Percentiles rank a stretch among this genome's conserved stretches.
Evolutionary conservation across 1,140 invertebrate genomes (phyloP).

Genomic region (Zophobas atratus): DNA sequence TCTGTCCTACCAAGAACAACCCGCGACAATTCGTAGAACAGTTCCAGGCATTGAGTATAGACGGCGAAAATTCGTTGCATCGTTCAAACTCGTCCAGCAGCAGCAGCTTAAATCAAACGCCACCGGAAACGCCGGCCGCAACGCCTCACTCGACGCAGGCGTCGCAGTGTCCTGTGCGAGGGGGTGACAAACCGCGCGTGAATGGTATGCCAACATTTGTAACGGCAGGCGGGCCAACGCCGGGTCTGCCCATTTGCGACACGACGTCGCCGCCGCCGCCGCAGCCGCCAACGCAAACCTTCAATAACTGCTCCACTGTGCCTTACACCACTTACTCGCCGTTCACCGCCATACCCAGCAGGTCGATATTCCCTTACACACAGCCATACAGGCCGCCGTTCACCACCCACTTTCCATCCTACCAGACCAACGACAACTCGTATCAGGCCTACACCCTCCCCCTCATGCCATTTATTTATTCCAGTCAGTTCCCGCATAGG

Average conservation of each 20-base stretch:
- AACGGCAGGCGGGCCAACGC: conserved; percentile 27
- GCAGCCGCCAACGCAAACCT: conserved; percentile 64
- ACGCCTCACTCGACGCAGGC: conserved; percentile 66
- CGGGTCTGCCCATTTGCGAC: conserved; percentile 71
- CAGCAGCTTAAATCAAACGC: conserved; percentile 72
- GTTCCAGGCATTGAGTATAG: conserved; percentile 69
- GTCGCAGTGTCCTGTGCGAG: conserved; percentile 53
- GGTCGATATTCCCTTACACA: conserved; percentile 59
- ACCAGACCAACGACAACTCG: conserved; percentile 54
- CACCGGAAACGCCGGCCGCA: conserved; percentile 75
- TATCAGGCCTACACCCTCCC: conserved; percentile 68
- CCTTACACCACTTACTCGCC: conserved; percentile 68
- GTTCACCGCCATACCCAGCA: conserved; percentile 66
- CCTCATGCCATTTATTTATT: conserved; percentile 69
- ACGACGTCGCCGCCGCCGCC: conserved; percentile 68
- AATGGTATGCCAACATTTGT: conserved; percentile 66
- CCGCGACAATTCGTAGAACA: conserved; percentile 67
- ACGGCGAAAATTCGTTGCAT: conserved; percentile 69
- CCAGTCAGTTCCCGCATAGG: conserved; percentile 70
- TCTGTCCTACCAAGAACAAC: conserved; percentile 40
- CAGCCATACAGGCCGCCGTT: conserved; percentile 57
- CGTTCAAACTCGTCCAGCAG: conserved; percentile 75
- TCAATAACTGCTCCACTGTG: conserved; percentile 65
- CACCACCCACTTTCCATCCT: conserved; percentile 52
- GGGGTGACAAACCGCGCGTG: conserved; percentile 66